Conservation (phyloP, 2,113 vertebrate genomes). For the Takifugu bimaculatus region DNA sequence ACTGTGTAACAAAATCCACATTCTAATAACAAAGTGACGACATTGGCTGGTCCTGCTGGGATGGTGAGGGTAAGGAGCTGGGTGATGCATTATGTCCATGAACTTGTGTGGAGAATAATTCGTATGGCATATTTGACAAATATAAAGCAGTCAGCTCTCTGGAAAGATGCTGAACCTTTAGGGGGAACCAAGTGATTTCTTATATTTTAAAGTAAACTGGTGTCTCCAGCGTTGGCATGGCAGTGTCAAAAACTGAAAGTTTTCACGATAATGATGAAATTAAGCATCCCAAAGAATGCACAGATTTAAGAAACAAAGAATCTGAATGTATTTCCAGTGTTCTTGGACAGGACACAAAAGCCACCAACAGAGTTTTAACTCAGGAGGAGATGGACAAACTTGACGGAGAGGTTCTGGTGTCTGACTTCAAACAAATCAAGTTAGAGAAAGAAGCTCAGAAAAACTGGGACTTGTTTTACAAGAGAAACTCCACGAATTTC, state of each 20-base stretch:
- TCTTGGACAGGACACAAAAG: conserved; percentile 50
- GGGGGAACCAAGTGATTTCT: too few species aligned
- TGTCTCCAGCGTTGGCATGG: conserved; percentile 14
- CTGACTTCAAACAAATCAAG: conserved; percentile 86
- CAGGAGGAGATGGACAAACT: conserved; percentile 72
- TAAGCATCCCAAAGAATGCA: background rate
- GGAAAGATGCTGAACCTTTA: too few species aligned
- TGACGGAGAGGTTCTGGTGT: conserved; percentile 74
- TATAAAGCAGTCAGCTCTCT: too few species aligned
- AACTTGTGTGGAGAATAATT: too few species aligned
- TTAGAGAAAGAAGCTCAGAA: conserved; percentile 91
- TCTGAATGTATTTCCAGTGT: conserved; percentile 8
- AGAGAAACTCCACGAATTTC: conserved; percentile 92
- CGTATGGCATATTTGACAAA: too few species aligned
- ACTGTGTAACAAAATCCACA: too few species aligned
- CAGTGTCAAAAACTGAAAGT: background rate
- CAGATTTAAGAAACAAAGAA: background rate
- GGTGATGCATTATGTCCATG: too few species aligned
- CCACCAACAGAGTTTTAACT: conserved; percentile 62
- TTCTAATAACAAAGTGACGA: too few species aligned
- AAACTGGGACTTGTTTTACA: conserved; percentile 98
- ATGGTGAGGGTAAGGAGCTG: conserved; percentile 1
- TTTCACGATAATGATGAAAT: background rate
- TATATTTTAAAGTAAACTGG: background rate
- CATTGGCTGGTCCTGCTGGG: too few species aligned